Percentiles rank a stretch among this genome's conserved stretches.
Conservation (phyloP, 2,797 vertebrate species). For the Babyrousa celebensis region DNA sequence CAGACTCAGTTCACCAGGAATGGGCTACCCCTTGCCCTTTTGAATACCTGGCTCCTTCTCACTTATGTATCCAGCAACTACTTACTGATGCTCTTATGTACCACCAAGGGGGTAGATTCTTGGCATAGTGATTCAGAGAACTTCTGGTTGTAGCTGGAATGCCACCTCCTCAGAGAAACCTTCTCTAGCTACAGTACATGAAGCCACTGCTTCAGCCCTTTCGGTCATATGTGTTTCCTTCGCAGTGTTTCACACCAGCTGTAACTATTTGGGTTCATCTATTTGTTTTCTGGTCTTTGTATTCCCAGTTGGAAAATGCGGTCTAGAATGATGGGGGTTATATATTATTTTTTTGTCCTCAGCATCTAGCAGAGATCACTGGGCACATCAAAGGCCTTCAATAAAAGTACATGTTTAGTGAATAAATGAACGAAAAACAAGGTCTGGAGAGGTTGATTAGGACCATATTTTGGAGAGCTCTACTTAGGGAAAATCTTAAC, state of each 20-base stretch:
- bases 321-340: background rate
- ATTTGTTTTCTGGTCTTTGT: background rate
- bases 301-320: background rate
- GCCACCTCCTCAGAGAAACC: background rate
- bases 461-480: background rate
- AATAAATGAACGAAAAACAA: conserved; percentile 1
- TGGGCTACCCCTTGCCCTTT: background rate
- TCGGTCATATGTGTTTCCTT: background rate
- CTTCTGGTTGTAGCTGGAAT: background rate
- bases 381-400: background rate
- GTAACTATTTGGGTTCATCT: background rate
- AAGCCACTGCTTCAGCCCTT: background rate
- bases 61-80: rapidly evolving
- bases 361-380: background rate
- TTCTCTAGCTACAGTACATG: rapidly evolving
- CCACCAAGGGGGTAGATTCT: background rate
- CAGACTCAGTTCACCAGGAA: background rate
- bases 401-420: background rate
- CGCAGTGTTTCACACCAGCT: background rate
- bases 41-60: background rate
- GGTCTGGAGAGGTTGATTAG: background rate
- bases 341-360: conserved; percentile 19
- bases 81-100: rapidly evolving
- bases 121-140: background rate
- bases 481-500: background rate